These are phyloP conservation scores for Acanthopagrus latus DNA, from an alignment of 2,797 vertebrate genomes.

Conservation along the genomic window DNA sequence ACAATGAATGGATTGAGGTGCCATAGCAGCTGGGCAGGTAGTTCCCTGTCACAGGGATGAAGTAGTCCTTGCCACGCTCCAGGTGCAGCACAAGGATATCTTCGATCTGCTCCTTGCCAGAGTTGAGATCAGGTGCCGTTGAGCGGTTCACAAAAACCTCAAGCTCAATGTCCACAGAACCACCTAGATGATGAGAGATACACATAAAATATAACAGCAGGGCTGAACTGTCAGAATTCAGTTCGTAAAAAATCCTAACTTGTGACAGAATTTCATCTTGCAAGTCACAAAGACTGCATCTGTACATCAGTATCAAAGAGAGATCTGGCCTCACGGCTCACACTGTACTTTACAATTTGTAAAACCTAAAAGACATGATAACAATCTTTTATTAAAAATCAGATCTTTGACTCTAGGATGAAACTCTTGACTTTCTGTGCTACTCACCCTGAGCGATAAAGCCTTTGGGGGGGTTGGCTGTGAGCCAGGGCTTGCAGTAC, in stretches of 20 bases:
- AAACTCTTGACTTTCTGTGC: neutral
- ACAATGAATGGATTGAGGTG: slow-evolving; percentile 89
- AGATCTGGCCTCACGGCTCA: slow-evolving; percentile 7
- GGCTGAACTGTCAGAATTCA: neutral
- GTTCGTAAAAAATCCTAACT: neutral
- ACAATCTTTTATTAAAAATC: slow-evolving; percentile 3
- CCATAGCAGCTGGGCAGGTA: slow-evolving; percentile 97
- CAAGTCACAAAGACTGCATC: neutral
- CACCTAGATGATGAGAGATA: slow-evolving; percentile 80
- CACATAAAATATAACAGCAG: neutral
- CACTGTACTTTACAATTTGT: neutral
- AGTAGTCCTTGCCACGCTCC: slow-evolving; percentile 95
- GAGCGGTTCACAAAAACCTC: slow-evolving; percentile 96
- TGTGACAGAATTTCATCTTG: neutral
- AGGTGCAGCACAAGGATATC: slow-evolving; percentile 97
- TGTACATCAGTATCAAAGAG: slow-evolving; percentile 6
- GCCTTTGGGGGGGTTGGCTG: slow-evolving; percentile 91
- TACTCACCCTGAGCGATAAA: slow-evolving; percentile 93
- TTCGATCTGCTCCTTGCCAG: slow-evolving; percentile 91
- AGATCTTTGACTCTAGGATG: slow-evolving; percentile 14
- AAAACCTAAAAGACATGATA: slow-evolving; percentile 3
- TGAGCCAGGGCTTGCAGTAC: slow-evolving; percentile 96
- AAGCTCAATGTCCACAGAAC: slow-evolving; percentile 89
- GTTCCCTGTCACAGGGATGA: slow-evolving; percentile 93
- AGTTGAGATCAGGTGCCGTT: slow-evolving; percentile 92